These are phyloP conservation scores for Sylvicola cinctus DNA, from an alignment of 2,888 invertebrate species.

Conservation along the genomic window DNA sequence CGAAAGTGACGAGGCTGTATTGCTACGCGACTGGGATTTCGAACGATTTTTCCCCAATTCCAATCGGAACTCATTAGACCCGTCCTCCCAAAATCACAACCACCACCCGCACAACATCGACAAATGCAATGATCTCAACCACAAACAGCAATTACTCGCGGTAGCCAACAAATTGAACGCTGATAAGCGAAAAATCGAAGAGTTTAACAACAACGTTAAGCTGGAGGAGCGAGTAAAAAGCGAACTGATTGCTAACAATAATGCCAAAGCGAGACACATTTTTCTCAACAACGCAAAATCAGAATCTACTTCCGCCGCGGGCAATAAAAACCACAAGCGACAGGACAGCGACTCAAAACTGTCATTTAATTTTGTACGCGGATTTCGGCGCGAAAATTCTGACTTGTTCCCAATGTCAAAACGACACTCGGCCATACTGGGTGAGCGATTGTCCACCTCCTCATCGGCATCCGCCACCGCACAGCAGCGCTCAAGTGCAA, in stretches of 20 bases:
- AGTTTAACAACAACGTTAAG: constrained; percentile 10
- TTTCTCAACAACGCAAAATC: constrained; percentile 15
- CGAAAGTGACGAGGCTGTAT: constrained; percentile 54
- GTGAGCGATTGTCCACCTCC: constrained; percentile 19
- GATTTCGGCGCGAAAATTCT: constrained; percentile 65
- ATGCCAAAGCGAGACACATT: constrained; percentile 7
- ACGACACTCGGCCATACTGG: constrained; percentile 52
- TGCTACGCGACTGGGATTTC: constrained; percentile 74
- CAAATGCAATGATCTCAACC: background rate
- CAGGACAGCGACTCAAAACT: constrained; percentile 54
- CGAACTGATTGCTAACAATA: constrained; percentile 9
- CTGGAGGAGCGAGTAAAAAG: constrained; percentile 10
- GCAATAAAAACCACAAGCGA: constrained; percentile 38
- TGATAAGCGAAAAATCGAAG: constrained; percentile 6
- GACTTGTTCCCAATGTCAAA: constrained; percentile 61
- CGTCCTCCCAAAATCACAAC: constrained; percentile 21
- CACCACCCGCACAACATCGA: constrained; percentile 25
- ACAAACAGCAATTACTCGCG: background rate
- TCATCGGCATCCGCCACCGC: constrained; percentile 17
- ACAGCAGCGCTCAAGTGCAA: constrained; percentile 42
- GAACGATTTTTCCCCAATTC: constrained; percentile 53
- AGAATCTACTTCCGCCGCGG: constrained; percentile 25
- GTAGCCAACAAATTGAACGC: background rate
- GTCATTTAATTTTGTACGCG: constrained; percentile 49
- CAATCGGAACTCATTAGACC: constrained; percentile 22